phyloP scores from a whole-genome alignment of 2,113 vertebrate genomes.

The Ceratotherium simum region DNA sequence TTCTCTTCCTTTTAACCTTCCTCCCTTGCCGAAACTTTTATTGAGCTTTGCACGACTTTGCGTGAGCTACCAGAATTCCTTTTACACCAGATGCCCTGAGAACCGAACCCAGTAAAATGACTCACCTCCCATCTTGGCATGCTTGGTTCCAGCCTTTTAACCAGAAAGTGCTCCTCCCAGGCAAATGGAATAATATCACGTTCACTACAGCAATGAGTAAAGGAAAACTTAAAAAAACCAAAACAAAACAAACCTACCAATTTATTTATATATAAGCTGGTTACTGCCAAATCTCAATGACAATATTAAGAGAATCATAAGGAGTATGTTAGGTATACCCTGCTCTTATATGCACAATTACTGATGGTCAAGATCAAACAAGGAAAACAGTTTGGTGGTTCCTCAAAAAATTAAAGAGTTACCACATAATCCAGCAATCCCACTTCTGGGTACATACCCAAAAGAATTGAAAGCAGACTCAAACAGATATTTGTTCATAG shows the following conservation, averaged over 20 bases:
- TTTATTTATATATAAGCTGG: background rate
- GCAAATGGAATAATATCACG: background rate
- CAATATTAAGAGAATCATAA: background rate
- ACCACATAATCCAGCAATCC: background rate
- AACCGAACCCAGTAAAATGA: background rate
- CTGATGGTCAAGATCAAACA: background rate
- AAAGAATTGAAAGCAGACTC: background rate
- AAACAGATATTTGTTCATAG: background rate
- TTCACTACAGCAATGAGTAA: background rate
- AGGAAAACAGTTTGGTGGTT: background rate
- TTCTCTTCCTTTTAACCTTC: background rate
- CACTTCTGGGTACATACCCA: background rate
- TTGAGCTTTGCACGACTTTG: background rate
- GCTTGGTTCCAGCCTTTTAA: background rate
- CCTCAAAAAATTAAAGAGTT: background rate
- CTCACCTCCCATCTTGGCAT: background rate
- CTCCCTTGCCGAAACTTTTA: background rate
- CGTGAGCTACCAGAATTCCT: slow-evolving; percentile 6
- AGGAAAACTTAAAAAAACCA: background rate
- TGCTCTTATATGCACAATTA: background rate
- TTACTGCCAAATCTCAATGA: background rate
- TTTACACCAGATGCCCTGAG: background rate
- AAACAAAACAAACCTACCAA: background rate
- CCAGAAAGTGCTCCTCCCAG: background rate
- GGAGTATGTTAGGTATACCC: background rate